Base-by-base conservation (phyloP, 1,140 invertebrate species). In the Penaeus japonicus region DNA sequence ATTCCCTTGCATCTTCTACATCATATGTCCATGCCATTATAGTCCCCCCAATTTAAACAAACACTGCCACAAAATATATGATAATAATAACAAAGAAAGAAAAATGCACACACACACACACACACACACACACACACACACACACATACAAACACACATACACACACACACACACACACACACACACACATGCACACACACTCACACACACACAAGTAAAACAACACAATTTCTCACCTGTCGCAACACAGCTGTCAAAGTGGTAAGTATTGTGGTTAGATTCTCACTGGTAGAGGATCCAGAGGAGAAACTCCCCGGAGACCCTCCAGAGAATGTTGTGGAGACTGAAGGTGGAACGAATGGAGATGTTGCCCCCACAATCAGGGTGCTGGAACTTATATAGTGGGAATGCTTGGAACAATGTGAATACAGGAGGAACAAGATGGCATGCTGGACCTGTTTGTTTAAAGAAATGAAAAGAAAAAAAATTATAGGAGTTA, bases 341-440 rank as follows among this genome's bases (percentile, higher is more conserved):
- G 89, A 85, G 24, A 85, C 81, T 27, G 30, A 93, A 90, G 73
- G 93, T 94, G 32, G 94, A 91, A 89, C 94, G 86, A 87, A 88
- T 93, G 85, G 94, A 93, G 90, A 94, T 94, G 59, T 93, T n/a
- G 84, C 93, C 89, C 94, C 94, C 35, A 93, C 95, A 77, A 98
- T 94, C 85, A 98, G 93, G 91, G 94, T 95, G 91, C 97, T 98
- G 89, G 96, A 98, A 30, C 96, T 95, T 73, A 98, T 95, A 92
- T 98, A 98, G 92, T 98, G 96, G 91, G 96, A 96, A 92, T 98
- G 95, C 89, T 94, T 95, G 90, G 55, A 93, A 87, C 96, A 98
- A 92, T 98, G 97, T 4, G 96, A 96, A 91, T 96, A 96, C 0
- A 98, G 93, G 18, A 97, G 93, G 91, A 95, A 95, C 1, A 97